phyloP scores from a whole-genome alignment of 1,140 invertebrate genomes.

The Pseudomyrmex dendroicus region DNA sequence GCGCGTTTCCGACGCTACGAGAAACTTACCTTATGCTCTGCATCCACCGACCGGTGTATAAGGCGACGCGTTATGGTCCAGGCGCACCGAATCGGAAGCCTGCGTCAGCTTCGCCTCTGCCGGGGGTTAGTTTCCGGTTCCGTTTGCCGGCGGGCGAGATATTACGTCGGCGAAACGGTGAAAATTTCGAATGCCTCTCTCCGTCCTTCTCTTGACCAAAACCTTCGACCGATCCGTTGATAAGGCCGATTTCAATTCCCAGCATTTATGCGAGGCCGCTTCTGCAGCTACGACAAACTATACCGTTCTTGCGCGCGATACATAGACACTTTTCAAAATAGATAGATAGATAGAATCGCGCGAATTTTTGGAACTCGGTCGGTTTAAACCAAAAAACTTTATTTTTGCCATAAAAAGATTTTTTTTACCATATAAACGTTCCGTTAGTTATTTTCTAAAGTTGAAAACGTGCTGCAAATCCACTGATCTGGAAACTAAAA shows the following conservation, averaged over 20 bases:
- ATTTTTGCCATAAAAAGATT: too few relatives aligned
- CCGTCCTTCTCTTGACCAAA: background rate
- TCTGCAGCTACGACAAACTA: background rate
- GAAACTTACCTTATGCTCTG: conserved; percentile 59
- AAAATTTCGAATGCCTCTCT: conserved; percentile 10
- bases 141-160: conserved; percentile 21
- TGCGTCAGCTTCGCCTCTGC: conserved; percentile 64
- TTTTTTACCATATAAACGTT: too few relatives aligned
- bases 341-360: background rate
- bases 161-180: conserved; percentile 37
- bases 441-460: background rate
- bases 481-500: background rate
- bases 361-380: too few relatives aligned
- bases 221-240: background rate
- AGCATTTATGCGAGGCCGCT: background rate
- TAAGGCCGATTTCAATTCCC: background rate
- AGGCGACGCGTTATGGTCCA: conserved; percentile 29
- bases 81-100: conserved; percentile 50
- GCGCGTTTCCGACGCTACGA: conserved; percentile 8
- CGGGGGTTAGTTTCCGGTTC: conserved; percentile 26
- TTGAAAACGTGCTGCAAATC: background rate
- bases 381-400: too few relatives aligned
- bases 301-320: background rate
- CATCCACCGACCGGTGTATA: background rate
- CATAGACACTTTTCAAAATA: background rate